These are phyloP conservation scores for Dysmachus trigonus DNA, from an alignment of 2,888 invertebrate genomes.

Conservation along the genomic window DNA sequence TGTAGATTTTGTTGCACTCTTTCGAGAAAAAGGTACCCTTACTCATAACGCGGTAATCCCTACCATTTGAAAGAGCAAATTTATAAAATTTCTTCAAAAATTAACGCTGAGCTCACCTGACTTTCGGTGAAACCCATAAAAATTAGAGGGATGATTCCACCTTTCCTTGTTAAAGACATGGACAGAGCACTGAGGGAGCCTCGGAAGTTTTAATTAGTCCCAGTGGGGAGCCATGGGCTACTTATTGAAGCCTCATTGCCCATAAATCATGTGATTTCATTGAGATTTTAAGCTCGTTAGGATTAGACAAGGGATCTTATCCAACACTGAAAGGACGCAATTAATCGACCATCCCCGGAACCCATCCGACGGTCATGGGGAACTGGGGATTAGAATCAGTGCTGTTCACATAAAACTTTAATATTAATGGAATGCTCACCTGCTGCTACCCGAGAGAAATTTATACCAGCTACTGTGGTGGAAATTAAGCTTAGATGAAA, in stretches of 20 bases:
- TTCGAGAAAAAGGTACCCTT: not conserved
- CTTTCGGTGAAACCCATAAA: not conserved
- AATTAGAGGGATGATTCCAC: not conserved
- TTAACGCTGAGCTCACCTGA: not conserved
- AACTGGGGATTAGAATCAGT: not conserved
- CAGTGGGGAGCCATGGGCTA: not conserved
- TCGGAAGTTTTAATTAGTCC: not conserved
- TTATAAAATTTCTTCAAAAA: not conserved
- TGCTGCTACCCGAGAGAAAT: not conserved
- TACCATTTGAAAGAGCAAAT: not conserved
- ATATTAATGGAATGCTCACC: not conserved
- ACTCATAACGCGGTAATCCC: not conserved
- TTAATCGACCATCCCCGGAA: not conserved
- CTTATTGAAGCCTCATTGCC: not conserved
- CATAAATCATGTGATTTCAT: not conserved
- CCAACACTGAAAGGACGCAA: not conserved
- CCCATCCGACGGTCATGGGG: not conserved
- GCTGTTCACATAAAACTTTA: not conserved
- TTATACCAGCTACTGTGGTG: not conserved
- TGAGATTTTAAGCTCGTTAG: not conserved
- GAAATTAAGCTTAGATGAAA: not conserved
- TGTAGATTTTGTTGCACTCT: not conserved
- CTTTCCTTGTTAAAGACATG: not conserved
- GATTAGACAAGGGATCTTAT: not conserved
- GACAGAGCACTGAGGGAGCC: not conserved